Base-by-base conservation (phyloP, 2,113 vertebrate species). In the Ceratotherium simum region DNA sequence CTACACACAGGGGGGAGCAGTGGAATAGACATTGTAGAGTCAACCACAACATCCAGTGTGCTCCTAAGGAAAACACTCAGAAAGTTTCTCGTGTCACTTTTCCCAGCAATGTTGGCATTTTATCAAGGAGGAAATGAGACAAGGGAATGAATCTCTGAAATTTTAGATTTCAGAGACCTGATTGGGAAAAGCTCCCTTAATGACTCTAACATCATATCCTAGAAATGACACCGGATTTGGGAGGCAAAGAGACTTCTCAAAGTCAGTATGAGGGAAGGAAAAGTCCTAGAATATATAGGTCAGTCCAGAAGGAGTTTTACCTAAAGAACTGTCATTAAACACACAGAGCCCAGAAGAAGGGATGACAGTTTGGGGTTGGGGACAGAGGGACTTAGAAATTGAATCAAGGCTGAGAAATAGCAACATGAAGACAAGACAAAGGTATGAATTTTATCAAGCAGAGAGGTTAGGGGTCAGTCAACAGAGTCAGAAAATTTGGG, bases 361-460 rank as follows among this genome's bases (percentile, higher is more conserved):
- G 64, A 46, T 36, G 2, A 39, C 42, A 60, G 2, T 9, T n/a
- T 46, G 36, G 12, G 65, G 3, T 48, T 54, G 31, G 5, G 3
- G 25, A 31, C 6, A 20, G 20, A 13, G 70, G 18, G 20, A 76
- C 20, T 82, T 73, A 69, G 67, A 95, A 64, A 54, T n/a, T 7
- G 31, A 17, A 79, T 51, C 33, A 70, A 90, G 20, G 23, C 86
- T 58, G 51, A 90, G 7, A 76, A 96, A 70, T 2, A 29, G 13
- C 42, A 56, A 92, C 69, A 89, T n/a, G 21, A 85, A 95, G 75
- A 90, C 31, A 75, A 70, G 60, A 72, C 18, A 9, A 92, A 65
- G 25, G 54, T 65, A 17, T 79, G 25, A 18, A 60, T 88, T n/a
- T 84, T 69, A 93, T 39, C 54, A 78, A 84, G 27, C 4, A 18